Evolutionary conservation across 2,113 vertebrate species (phyloP).

Genomic region (Callocephalon fimbriatum): DNA sequence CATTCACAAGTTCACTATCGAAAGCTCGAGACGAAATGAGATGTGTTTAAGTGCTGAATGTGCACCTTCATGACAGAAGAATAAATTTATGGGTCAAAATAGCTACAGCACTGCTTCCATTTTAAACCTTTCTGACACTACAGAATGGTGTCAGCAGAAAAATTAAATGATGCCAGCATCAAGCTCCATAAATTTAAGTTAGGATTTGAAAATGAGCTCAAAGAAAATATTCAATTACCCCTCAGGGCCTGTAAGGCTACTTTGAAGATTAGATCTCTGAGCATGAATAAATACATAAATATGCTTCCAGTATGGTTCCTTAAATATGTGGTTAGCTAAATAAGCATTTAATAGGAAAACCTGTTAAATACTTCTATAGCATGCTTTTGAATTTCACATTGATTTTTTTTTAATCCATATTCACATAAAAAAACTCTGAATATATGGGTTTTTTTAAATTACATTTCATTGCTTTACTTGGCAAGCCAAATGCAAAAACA

Average conservation of each 20-base stretch:
- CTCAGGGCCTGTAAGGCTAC: neutral
- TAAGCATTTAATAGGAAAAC: slow-evolving; percentile 6
- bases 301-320: neutral
- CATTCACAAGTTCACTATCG: neutral
- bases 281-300: slow-evolving; percentile 39
- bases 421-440: neutral
- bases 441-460: neutral
- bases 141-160: neutral
- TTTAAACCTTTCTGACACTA: slow-evolving; percentile 16
- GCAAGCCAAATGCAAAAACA: slow-evolving; percentile 25
- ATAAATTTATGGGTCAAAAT: slow-evolving; percentile 5
- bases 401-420: neutral
- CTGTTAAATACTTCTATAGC: neutral
- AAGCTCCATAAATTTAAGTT: slow-evolving; percentile 30
- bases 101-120: neutral
- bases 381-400: neutral
- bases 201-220: slow-evolving; percentile 39
- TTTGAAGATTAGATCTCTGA: slow-evolving; percentile 50
- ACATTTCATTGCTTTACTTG: slow-evolving; percentile 47
- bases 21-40: neutral
- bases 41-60: neutral
- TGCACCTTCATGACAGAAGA: neutral
- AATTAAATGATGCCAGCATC: slow-evolving; percentile 1
- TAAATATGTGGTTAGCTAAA: neutral
- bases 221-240: slow-evolving; percentile 26